Conservation (phyloP, 2,888 invertebrate genomes). For the Andrena trimmerana region DNA sequence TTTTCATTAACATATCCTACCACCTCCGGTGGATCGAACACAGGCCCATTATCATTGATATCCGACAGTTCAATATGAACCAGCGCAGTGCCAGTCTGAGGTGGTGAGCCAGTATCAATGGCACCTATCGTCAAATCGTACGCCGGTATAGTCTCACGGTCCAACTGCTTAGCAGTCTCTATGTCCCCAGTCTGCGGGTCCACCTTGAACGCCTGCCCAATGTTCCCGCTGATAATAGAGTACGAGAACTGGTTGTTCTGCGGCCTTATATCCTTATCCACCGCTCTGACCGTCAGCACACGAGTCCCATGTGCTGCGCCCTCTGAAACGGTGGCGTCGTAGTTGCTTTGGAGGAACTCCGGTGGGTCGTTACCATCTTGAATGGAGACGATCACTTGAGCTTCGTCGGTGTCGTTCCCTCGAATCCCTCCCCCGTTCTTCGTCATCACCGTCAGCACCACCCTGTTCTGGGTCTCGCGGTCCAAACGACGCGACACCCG, state of each 20-base stretch:
- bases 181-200: slow-evolving; percentile 95
- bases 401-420: slow-evolving; percentile 98
- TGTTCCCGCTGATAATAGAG: slow-evolving; percentile 94
- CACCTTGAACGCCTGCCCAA: slow-evolving; percentile 93
- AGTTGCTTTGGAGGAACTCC: slow-evolving; percentile 92
- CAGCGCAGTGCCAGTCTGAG: slow-evolving; percentile 95
- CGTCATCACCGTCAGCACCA: slow-evolving; percentile 95
- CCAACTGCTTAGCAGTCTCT: slow-evolving; percentile 91
- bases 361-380: slow-evolving; percentile 99
- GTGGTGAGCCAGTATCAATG: slow-evolving; percentile 95
- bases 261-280: slow-evolving; percentile 95
- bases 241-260: slow-evolving; percentile 97
- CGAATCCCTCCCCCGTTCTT: slow-evolving; percentile 97
- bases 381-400: slow-evolving; percentile 96
- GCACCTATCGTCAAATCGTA: slow-evolving; percentile 94
- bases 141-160: slow-evolving; percentile 91
- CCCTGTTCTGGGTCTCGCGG: slow-evolving; percentile 95
- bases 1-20: slow-evolving; percentile 94
- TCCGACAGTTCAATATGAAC: slow-evolving; percentile 93
- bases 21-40: slow-evolving; percentile 90
- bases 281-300: slow-evolving; percentile 92
- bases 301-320: slow-evolving; percentile 91
- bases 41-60: slow-evolving; percentile 97
- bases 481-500: slow-evolving; percentile 93
- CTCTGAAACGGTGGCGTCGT: slow-evolving; percentile 93